A percentile compares a stretch with the other conserved stretches of the same genome.
phyloP scores from a whole-genome alignment of 2,888 invertebrate species.

The Synanthedon formicaeformis region DNA sequence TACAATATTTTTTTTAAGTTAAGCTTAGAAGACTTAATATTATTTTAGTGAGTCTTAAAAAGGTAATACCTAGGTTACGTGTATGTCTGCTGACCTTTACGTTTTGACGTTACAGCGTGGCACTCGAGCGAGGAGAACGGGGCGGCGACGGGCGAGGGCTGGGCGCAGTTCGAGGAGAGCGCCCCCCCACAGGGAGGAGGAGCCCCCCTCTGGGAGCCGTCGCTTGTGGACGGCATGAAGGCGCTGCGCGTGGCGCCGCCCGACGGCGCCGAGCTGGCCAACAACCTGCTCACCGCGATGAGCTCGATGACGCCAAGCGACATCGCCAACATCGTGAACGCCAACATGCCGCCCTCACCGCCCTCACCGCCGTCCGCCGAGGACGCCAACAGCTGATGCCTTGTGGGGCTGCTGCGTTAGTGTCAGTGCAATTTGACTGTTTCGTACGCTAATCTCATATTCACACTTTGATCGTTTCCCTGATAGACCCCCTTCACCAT shows the following conservation, averaged over 20 bases:
- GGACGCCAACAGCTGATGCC: no score
- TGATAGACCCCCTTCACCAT: no score
- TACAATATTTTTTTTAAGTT: no score
- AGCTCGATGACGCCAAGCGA: slow-evolving; percentile 35
- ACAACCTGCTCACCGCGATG: slow-evolving; percentile 51
- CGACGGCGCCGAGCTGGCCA: slow-evolving; percentile 26
- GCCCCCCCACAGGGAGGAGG: slow-evolving; percentile 4
- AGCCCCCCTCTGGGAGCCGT: slow-evolving; percentile 4
- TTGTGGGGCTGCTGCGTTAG: no score
- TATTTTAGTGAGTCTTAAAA: no score
- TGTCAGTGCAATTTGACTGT: neutral
- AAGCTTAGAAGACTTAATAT: no score
- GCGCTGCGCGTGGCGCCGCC: slow-evolving; percentile 7
- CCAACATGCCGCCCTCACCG: neutral
- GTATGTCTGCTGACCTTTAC: no score
- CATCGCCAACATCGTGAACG: slow-evolving; percentile 32
- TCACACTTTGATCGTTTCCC: no score
- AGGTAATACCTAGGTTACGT: no score
- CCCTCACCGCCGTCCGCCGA: neutral
- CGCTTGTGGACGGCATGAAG: slow-evolving; percentile 9
- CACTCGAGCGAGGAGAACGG: slow-evolving; percentile 7
- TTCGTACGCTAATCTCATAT: no score
- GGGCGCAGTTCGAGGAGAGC: slow-evolving; percentile 40
- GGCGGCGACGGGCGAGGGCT: slow-evolving; percentile 25
- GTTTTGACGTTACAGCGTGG: slow-evolving; percentile 2